phyloP scores from a whole-genome alignment of 2,113 vertebrate species.

The Melospiza melodia region DNA sequence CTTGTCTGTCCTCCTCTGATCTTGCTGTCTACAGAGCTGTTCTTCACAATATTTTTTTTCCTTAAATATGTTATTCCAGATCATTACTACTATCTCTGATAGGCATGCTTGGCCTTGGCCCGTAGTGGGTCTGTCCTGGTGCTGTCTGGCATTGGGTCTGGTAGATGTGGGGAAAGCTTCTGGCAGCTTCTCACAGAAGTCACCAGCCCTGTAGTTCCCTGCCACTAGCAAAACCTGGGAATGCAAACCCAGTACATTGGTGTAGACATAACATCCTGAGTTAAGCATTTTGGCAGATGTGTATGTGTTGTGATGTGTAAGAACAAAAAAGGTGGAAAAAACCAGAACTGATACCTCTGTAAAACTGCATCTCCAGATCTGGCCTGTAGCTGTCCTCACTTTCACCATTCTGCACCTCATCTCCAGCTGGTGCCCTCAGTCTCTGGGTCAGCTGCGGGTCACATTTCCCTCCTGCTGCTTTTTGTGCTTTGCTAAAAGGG shows the following conservation, averaged over 20 bases:
- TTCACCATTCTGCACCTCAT: neutral
- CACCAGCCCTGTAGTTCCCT: neutral
- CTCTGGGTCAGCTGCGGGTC: accelerated
- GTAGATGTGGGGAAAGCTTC: neutral
- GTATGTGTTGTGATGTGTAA: neutral
- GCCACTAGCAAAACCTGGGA: neutral
- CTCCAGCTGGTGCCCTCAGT: accelerated
- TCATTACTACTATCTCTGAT: neutral
- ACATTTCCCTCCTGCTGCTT: neutral
- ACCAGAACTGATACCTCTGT: neutral
- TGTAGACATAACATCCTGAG: neutral
- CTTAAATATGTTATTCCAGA: neutral
- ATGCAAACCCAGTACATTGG: neutral
- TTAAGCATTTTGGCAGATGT: neutral
- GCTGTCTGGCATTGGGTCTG: accelerated
- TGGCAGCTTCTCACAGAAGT: neutral
- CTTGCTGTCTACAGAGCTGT: neutral
- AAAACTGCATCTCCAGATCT: neutral
- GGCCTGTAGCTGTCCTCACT: neutral
- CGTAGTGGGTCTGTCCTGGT: neutral
- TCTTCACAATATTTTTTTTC: neutral
- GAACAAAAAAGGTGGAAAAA: neutral
- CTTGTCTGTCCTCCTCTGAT: neutral
- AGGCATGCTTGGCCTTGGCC: neutral
- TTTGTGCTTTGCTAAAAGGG: neutral